Base-by-base conservation (phyloP, 1,140 invertebrate genomes). In the Idris sp. region DNA sequence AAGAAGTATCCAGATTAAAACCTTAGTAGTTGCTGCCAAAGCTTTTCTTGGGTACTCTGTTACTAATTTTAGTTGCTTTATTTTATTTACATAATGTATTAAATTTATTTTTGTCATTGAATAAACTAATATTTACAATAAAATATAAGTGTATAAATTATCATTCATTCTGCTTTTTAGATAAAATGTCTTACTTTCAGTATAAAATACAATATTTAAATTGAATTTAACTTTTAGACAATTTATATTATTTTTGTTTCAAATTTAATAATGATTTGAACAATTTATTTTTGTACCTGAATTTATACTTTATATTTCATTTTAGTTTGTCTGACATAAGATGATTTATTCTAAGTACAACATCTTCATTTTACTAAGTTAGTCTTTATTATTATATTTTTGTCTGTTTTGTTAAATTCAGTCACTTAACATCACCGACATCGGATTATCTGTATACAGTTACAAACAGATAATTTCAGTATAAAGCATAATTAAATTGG, bases 171-270 rank as follows among this genome's bases (percentile, higher is more conserved):
- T 44, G 9, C 9, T 25, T 51, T 41, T 35, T 54, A 64, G 38
- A 48, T n/a, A n/a, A n/a, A n/a, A n/a, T n/a, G n/a, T n/a, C n/a
- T 65, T 65, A 65, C 46, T 65, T 56, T 65, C 46, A 46, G 61
- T 65, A 69, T 51, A 77, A 26, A 71, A 76, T 73, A 56, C 31
- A 36, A 31, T 38, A 51, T 44, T 26, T 56, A 40, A 49, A 62
- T 25, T 62, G 26, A 49, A 61, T 48, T 40, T 25, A 61, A 40
- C 26, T 31, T 49, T 22, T 41, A 36, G 46, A 51, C 26, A 51
- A 61, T 44, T 46, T 14, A n/a, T n/a, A n/a, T n/a, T n/a, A n/a
- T n/a, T n/a, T n/a, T n/a, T n/a, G n/a, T n/a, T n/a, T n/a, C n/a
- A n/a, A n/a, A n/a, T n/a, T n/a, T n/a, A n/a, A n/a, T n/a, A 44